Evolutionary conservation across 2,888 invertebrate genomes (phyloP), one percentile per base, ranked within the genome.

Genomic region (Ectropis crepuscularia): DNA sequence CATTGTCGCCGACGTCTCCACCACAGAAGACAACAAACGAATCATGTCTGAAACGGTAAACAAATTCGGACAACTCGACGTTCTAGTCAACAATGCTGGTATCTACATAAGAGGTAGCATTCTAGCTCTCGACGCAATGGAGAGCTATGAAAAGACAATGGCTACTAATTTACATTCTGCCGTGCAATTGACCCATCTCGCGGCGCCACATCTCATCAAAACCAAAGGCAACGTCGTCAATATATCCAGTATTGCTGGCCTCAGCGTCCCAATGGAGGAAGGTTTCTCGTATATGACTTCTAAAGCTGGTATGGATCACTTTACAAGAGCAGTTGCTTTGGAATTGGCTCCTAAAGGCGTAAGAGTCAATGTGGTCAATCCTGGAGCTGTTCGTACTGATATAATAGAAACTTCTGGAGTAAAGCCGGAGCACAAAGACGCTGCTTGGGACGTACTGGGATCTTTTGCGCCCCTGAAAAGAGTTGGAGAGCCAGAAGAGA

Each of bases 311-410:
- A 37, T 79, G 5, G 70, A 74, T 49, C 74, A 74, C 54, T 82
- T 82, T 12, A 72, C 77, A 1, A 73, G 74, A 55, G 61, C 69
- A 7, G 61, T 67, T 9, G 81, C 80, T 0, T 84, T 98, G 53
- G 98, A 96, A 75, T 83, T 96, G 51, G 96, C 95, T 36, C 70
- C 93, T 0, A 95, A 95, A 79, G 94, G 95, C 66, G 96, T 98
- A 0, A 92, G 98, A 45, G 97, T 96, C 0, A 78, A 79, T 55
- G 54, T 70, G 5, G 70, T 78, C 0, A 76, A 74, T 46, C 76
- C 77, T 9, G 77, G 77, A 6, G 69, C 70, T 2, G 60, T 61
- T 5, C 57, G 39, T n/a, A 65, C 64, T 0, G 64, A 60, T n/a
- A 38, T 57, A 6, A 9, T 65, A 7, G 53, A 53, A 48, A 39